These are phyloP conservation scores for Watsonalla binaria DNA, from an alignment of 2,888 invertebrate genomes.

Conservation along the genomic window DNA sequence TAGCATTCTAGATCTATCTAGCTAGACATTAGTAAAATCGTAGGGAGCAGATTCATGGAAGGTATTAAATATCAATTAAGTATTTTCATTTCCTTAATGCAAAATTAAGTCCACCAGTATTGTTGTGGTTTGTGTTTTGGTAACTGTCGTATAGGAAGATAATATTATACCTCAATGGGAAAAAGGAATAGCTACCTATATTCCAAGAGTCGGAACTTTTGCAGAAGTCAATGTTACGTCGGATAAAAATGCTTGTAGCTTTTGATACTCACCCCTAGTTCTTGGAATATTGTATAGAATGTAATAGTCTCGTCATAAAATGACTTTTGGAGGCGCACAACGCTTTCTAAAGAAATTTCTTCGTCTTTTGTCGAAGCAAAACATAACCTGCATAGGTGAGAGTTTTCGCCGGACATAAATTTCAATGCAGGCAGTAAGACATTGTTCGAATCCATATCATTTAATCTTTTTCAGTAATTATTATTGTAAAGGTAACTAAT, in stretches of 20 bases:
- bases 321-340: conserved; percentile 28
- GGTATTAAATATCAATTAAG: no score
- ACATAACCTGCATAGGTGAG: conserved; percentile 64
- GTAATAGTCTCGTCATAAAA: conserved; percentile 43
- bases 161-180: no score
- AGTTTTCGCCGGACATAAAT: conserved; percentile 42
- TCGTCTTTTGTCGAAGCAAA: conserved; percentile 36
- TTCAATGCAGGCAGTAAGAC: conserved; percentile 35
- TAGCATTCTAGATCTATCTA: no score
- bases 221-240: no score
- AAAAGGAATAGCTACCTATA: no score
- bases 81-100: no score
- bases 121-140: no score
- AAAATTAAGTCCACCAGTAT: no score
- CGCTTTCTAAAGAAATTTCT: conserved; percentile 40
- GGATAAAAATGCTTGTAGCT: neutral
- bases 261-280: conserved; percentile 47
- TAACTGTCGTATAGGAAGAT: no score
- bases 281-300: conserved; percentile 43
- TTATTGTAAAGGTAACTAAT: neutral
- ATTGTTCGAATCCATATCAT: conserved; percentile 27
- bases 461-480: neutral
- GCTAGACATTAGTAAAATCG: no score
- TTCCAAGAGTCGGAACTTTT: no score
- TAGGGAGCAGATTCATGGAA: no score